phyloP scores from a whole-genome alignment of 2,113 vertebrate genomes.

The Loxodonta africana region DNA sequence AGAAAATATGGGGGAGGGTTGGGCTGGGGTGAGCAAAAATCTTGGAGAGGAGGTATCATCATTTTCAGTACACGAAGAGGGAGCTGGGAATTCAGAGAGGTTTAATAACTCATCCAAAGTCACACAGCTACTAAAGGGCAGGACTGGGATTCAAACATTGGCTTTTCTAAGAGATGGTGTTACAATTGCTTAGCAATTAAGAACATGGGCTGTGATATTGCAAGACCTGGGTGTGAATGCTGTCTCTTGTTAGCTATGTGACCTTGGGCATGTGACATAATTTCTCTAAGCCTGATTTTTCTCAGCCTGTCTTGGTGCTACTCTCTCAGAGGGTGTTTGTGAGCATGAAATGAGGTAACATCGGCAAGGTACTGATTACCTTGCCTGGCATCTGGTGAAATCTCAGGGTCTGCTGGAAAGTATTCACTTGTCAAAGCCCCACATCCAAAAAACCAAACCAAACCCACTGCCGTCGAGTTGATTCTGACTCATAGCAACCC shows the following conservation, averaged over 20 bases:
- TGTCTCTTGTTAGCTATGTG: not conserved
- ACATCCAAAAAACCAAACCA: not conserved
- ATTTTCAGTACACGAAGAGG: not conserved
- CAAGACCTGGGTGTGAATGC: not conserved
- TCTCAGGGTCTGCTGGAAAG: not conserved
- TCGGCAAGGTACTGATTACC: not conserved
- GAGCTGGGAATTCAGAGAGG: not conserved
- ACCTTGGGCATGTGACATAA: not conserved
- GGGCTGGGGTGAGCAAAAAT: not conserved
- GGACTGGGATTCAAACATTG: not conserved
- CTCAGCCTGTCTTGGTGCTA: not conserved
- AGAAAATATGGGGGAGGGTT: not conserved
- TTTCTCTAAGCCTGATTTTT: conserved; percentile 4
- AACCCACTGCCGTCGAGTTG: too few species aligned
- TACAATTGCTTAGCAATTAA: not conserved
- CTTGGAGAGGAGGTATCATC: not conserved
- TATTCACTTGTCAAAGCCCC: not conserved
- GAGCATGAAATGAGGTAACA: not conserved
- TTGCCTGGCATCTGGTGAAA: not conserved
- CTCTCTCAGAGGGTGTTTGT: not conserved
- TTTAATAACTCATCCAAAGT: not conserved
- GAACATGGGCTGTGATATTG: not conserved
- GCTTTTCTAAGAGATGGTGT: not conserved
- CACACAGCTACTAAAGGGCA: not conserved
- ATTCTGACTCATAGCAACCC: too few species aligned